These are phyloP conservation scores for Mamestra brassicae DNA, from an alignment of 2,888 invertebrate genomes.

Conservation along the genomic window DNA sequence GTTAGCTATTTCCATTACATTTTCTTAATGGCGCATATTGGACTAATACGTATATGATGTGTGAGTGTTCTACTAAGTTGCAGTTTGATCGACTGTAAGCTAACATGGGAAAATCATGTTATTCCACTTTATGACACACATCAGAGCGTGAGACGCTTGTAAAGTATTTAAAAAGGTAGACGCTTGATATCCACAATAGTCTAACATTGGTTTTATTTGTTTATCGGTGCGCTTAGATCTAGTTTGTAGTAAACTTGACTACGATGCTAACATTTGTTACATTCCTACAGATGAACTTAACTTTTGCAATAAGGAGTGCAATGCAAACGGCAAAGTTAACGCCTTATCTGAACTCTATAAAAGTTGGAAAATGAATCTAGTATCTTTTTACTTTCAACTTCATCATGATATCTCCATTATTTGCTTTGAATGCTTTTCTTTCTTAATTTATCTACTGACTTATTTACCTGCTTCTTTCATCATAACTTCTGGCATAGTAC, in stretches of 20 bases:
- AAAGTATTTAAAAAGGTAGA: slow-evolving; percentile 8
- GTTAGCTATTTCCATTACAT: slow-evolving; percentile 61
- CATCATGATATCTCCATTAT: slow-evolving; percentile 14
- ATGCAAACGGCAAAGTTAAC: slow-evolving; percentile 57
- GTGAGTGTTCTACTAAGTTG: slow-evolving; percentile 24
- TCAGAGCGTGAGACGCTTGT: slow-evolving; percentile 20
- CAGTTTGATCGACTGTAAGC: slow-evolving; percentile 27
- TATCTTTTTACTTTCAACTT: slow-evolving; percentile 23
- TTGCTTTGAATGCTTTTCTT: slow-evolving; percentile 11
- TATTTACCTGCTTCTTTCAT: neutral
- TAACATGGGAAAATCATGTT: slow-evolving; percentile 26
- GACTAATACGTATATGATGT: slow-evolving; percentile 49
- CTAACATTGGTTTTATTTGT: slow-evolving; percentile 14
- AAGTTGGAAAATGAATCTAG: slow-evolving; percentile 58
- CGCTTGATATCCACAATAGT: slow-evolving; percentile 15
- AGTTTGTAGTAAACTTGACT: slow-evolving; percentile 50
- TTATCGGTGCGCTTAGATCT: slow-evolving; percentile 25
- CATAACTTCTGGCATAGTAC: neutral
- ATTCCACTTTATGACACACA: slow-evolving; percentile 4
- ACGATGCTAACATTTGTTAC: slow-evolving; percentile 41
- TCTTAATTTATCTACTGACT: neutral
- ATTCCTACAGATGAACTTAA: slow-evolving; percentile 57
- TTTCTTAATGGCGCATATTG: slow-evolving; percentile 50
- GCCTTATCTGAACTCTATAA: slow-evolving; percentile 52
- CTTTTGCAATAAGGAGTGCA: slow-evolving; percentile 68